Conservation (phyloP, 37 sponge, comb jelly and placozoan genomes). For the Theonella swinhoei region DNA sequence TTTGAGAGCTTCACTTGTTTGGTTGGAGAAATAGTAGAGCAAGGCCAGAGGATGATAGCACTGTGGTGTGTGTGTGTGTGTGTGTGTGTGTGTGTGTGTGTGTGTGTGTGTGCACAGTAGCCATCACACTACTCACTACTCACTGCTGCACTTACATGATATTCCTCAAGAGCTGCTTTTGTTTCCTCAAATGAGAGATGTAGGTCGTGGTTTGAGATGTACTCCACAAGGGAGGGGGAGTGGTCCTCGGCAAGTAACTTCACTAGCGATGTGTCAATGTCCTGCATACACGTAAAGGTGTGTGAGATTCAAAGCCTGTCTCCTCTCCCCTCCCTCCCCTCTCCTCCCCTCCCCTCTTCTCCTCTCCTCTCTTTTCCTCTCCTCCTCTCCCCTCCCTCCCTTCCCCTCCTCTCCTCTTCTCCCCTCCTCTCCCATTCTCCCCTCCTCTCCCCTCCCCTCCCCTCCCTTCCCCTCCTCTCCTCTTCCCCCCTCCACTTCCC, state of each 20-base stretch:
- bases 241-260: conserved; percentile 75
- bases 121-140: too few relatives aligned
- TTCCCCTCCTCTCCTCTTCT: too few relatives aligned
- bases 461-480: too few relatives aligned
- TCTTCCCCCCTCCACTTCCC: too few relatives aligned
- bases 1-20: conserved; percentile 59
- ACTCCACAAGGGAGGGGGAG: conserved; percentile 55
- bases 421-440: too few relatives aligned
- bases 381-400: too few relatives aligned
- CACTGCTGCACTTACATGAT: conserved; percentile 19
- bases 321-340: background rate
- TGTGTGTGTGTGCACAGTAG: background rate
- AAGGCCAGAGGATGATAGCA: conserved; percentile 83
- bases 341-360: too few relatives aligned
- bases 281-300: conserved; percentile 35
- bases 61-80: conserved; percentile 40
- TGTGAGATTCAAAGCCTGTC: background rate
- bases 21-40: conserved; percentile 68
- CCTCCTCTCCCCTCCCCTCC: too few relatives aligned
- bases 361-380: too few relatives aligned
- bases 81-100: conserved; percentile 22
- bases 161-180: conserved; percentile 49
- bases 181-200: conserved; percentile 64
- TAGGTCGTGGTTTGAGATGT: conserved; percentile 69
- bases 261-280: conserved; percentile 86